Base-by-base conservation (phyloP, 2,113 vertebrate genomes). In the Castor canadensis region DNA sequence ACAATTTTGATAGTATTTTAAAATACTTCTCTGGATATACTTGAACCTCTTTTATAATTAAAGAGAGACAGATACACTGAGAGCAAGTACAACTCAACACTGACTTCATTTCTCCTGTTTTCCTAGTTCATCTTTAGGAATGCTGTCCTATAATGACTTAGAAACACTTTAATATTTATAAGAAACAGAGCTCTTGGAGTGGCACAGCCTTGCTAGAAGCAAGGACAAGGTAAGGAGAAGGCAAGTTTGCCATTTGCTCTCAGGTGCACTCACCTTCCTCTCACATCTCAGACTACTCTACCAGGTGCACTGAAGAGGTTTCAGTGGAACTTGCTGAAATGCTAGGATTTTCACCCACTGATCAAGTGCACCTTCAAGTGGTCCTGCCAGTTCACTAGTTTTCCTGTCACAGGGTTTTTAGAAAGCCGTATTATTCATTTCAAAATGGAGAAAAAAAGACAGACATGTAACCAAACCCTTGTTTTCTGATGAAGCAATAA, bases 101-200 rank as follows among this genome's bases (percentile, higher is more conserved):
- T 76, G 77, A 91, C 72, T 90, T 75, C 8, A 84, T 43, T 92
- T 92, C 38, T 95, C 45, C 52, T 86, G 62, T 19, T 86, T 89
- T 89, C 67, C 71, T 58, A 92, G 19, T 66, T 88, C 32, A 67
- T 84, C 64, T 87, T 89, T 71, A 47, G 24, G 92, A 92, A 96
- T 30, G 19, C 17, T 84, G 20, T 32, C 35, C 56, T 92, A 87
- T 45, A 69, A 73, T 56, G 67, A 82, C 19, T 22, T 69, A 69
- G 64, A 43, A 58, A 9, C 24, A 81, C 6, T 69, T 67, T 1
- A 12, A 15, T 71, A 19, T 28, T 94, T 5, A 15, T 8, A 64
- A 64, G 40, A 88, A 91, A 84, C 24, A 88, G 6, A 52, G 35
- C 32, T 77, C 43, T 2, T 17, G 8, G 67, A 72, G 30, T 38